Evolutionary conservation across 2,797 vertebrate species (phyloP), one percentile per base, ranked within the genome.

Genomic region (Fistularia tabacaria): DNA sequence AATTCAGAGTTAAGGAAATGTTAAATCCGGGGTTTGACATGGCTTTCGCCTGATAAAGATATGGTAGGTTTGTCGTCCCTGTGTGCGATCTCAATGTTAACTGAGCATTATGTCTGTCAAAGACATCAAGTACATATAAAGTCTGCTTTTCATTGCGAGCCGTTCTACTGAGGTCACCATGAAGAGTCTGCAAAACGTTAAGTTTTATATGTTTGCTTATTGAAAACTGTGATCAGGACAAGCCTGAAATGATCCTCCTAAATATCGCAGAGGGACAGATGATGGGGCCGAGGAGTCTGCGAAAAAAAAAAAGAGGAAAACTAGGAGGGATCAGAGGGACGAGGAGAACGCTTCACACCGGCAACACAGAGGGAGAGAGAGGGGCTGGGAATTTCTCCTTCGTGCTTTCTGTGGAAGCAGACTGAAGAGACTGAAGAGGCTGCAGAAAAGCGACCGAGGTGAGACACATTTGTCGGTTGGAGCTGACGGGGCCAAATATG

Each of bases 381-480:
- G 40, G 0, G 52, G 53, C 57, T 51, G 64, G 72, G 72, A 55
- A 25, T 42, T 15, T 38, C 10, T 36, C 62, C 57, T 62, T 49
- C 37, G 10, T 57, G 36, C 50, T 43, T 14, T 62, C 49, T 6
- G 11, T 25, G 25, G 25, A 25, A 45, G 49, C 10, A 49, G 61
- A 72, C 40, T 56, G 57, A 54, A 69, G 71, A 49, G 61, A 72
- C 40, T 56, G 57, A 54, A 69, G 71, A 42, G 9, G 58, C 71
- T 62, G 64, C 62, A 46, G 57, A 71, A 48, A 73, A 66, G 37
- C 38, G 53, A 71, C 55, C 46, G 36, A 85, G 86, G 86, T 86
- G 84, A 88, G 83, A 45, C 12, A 38, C 11, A 40, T 25, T 25
- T 25, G 25, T 25, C 25, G 25, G 25, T 25, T 25, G 25, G 25